phyloP scores from a whole-genome alignment of 2,888 invertebrate genomes.

The Nomada ferruginata region DNA sequence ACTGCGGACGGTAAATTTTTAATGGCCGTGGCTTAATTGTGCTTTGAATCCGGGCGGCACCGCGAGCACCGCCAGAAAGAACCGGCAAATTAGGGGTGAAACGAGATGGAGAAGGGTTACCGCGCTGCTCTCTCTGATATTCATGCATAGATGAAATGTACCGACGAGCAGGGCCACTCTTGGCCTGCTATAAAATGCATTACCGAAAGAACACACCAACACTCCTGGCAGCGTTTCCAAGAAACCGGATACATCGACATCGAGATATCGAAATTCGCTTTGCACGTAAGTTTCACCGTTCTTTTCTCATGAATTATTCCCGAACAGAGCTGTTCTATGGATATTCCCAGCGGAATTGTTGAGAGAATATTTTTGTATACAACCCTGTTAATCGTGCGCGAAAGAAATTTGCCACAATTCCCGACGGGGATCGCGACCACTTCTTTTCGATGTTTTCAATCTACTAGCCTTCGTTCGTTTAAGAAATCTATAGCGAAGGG shows the following conservation, averaged over 20 bases:
- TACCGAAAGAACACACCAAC: slow-evolving; percentile 60
- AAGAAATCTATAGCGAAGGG: not conserved
- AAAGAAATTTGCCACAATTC: slow-evolving; percentile 12
- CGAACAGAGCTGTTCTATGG: not conserved
- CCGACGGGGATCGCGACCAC: slow-evolving; percentile 8
- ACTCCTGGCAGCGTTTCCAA: not conserved
- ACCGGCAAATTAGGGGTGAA: slow-evolving; percentile 50
- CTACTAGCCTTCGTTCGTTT: not conserved
- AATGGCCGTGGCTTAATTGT: slow-evolving; percentile 78
- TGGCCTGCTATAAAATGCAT: slow-evolving; percentile 75
- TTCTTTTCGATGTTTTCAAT: slow-evolving; percentile 20
- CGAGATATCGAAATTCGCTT: slow-evolving; percentile 33
- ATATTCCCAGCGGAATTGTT: not conserved
- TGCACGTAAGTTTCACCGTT: not conserved
- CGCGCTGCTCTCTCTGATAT: slow-evolving; percentile 64
- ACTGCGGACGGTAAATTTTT: slow-evolving; percentile 75
- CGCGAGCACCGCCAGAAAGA: slow-evolving; percentile 50
- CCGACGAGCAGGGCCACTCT: slow-evolving; percentile 57
- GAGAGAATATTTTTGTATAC: not conserved
- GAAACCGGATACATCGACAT: slow-evolving; percentile 37
- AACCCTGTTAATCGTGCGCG: slow-evolving; percentile 27
- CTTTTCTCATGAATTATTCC: slow-evolving; percentile 34
- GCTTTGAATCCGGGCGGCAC: slow-evolving; percentile 74
- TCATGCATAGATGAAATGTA: slow-evolving; percentile 73
- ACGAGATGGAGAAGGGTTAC: slow-evolving; percentile 45